Evolutionary conservation across 2,797 vertebrate species (phyloP).

Genomic region (Anguilla pacifica): DNA sequence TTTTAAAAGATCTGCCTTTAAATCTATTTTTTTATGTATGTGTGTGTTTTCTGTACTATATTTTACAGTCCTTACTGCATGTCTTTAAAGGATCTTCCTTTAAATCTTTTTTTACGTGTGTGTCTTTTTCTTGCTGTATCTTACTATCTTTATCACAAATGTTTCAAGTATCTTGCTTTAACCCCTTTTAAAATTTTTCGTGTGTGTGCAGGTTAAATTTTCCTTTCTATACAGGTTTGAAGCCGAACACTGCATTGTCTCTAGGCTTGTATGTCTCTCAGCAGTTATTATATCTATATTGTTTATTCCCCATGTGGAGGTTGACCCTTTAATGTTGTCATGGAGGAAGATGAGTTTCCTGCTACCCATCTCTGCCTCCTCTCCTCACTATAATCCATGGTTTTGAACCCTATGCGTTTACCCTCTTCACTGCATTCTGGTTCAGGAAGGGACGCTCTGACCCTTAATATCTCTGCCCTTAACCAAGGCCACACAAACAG

Average conservation of each 20-base stretch:
- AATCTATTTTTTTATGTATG: neutral
- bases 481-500: neutral
- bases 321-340: constrained; percentile 75
- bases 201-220: constrained; percentile 44
- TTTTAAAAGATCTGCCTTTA: too few species aligned
- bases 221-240: constrained; percentile 32
- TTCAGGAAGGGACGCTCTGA: constrained; percentile 52
- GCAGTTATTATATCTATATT: constrained; percentile 50
- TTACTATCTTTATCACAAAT: neutral
- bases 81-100: constrained; percentile 36
- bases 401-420: constrained; percentile 73
- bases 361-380: constrained; percentile 62
- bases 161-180: neutral
- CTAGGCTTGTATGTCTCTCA: constrained; percentile 46
- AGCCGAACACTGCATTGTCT: constrained; percentile 60
- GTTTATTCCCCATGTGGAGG: constrained; percentile 69
- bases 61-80: neutral
- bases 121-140: constrained; percentile 11
- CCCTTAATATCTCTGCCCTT: neutral
- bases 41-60: neutral
- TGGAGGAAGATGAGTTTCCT: constrained; percentile 74
- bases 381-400: constrained; percentile 75
- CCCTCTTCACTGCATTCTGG: constrained; percentile 66
- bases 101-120: constrained; percentile 82
- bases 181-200: constrained; percentile 22